phyloP scores from a whole-genome alignment of 1,140 invertebrate species.

The Calephelis nemesis region DNA sequence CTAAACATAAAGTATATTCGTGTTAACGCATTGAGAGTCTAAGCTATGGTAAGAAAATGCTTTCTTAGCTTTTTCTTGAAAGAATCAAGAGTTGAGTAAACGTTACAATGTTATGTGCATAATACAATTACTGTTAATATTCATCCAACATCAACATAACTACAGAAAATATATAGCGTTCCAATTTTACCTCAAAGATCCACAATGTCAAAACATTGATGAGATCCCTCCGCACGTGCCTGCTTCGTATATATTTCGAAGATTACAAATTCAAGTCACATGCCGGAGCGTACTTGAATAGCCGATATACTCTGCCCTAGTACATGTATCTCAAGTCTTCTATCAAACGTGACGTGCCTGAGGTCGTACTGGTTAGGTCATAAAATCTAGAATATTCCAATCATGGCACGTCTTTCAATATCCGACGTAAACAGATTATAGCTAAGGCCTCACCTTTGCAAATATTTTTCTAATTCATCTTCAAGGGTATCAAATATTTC shows the following conservation, averaged over 20 bases:
- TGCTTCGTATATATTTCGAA: conserved; percentile 24
- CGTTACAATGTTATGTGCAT: no score
- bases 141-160: neutral
- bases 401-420: neutral
- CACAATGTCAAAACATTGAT: conserved; percentile 19
- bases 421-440: neutral
- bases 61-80: no score
- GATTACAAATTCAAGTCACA: conserved; percentile 35
- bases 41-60: no score
- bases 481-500: conserved; percentile 2
- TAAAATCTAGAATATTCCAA: neutral
- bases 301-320: conserved; percentile 25
- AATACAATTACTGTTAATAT: no score
- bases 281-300: conserved; percentile 23
- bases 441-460: no score
- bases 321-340: conserved; percentile 21
- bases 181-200: conserved; percentile 19
- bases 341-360: conserved; percentile 17
- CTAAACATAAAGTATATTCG: no score
- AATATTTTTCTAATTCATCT: neutral
- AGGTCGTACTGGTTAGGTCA: neutral
- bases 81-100: no score
- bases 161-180: conserved; percentile 6
- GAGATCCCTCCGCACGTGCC: conserved; percentile 6
- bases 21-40: no score